A percentile compares a stretch with the other conserved stretches of the same genome.
phyloP scores from a whole-genome alignment of 2,888 invertebrate species.

The Philonicus albiceps region DNA sequence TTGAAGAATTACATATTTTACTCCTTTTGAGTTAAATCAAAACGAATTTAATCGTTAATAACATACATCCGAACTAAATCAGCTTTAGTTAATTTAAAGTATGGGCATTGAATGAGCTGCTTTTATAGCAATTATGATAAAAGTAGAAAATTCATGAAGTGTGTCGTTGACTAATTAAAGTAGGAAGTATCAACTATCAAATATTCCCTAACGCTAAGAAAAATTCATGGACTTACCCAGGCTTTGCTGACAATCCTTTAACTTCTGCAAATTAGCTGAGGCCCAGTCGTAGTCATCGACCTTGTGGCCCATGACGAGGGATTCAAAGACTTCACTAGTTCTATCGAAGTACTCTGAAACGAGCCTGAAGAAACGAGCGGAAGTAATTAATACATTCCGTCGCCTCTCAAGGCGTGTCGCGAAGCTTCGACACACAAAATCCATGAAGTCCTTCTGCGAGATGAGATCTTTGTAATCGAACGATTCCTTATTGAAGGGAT shows the following conservation, averaged over 20 bases:
- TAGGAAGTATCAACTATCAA: too few species aligned
- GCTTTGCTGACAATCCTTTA: conserved; percentile 69
- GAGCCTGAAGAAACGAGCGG: conserved; percentile 77
- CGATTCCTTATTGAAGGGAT: conserved; percentile 64
- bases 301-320: conserved; percentile 70
- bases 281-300: conserved; percentile 68
- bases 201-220: neutral
- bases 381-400: conserved; percentile 76
- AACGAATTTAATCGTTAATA: too few species aligned
- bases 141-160: too few species aligned
- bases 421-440: conserved; percentile 80
- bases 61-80: too few species aligned
- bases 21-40: too few species aligned
- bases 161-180: too few species aligned
- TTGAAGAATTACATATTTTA: too few species aligned
- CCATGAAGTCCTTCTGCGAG: conserved; percentile 82
- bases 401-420: conserved; percentile 77
- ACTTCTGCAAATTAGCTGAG: conserved; percentile 66
- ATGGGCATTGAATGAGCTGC: too few species aligned
- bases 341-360: conserved; percentile 76
- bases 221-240: conserved; percentile 65
- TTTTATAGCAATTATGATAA: too few species aligned
- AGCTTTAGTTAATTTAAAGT: too few species aligned
- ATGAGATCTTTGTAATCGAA: conserved; percentile 69
- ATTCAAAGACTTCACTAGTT: conserved; percentile 74